These are phyloP conservation scores for Triplophysa dalaica DNA, from an alignment of 2,113 vertebrate genomes.

Conservation along the genomic window DNA sequence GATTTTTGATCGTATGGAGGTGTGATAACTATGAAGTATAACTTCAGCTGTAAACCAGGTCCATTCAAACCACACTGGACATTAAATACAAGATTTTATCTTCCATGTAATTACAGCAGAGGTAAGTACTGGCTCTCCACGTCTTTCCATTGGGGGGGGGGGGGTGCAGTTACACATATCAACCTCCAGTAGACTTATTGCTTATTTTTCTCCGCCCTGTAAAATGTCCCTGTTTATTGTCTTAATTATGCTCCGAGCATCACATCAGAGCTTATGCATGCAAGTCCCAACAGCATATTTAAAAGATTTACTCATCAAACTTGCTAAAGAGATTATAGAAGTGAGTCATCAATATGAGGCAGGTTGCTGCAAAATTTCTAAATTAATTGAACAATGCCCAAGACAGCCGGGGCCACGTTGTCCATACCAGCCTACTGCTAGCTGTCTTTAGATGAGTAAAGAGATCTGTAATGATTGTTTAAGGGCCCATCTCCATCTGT, in stretches of 20 bases:
- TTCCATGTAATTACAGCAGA: background rate
- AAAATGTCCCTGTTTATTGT: slow-evolving; percentile 24
- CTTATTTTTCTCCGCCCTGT: slow-evolving; percentile 17
- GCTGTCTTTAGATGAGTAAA: slow-evolving; percentile 48
- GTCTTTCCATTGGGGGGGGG: background rate
- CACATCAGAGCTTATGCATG: background rate
- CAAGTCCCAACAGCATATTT: slow-evolving; percentile 9
- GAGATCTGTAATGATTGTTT: slow-evolving; percentile 53
- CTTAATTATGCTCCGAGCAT: slow-evolving; percentile 18
- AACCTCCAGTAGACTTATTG: slow-evolving; percentile 8
- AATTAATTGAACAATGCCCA: slow-evolving; percentile 59
- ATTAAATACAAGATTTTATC: background rate
- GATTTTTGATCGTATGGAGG: background rate
- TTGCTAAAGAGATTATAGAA: background rate
- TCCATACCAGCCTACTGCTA: slow-evolving; percentile 48
- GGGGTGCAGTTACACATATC: background rate
- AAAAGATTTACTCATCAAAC: slow-evolving; percentile 18
- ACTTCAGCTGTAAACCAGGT: background rate
- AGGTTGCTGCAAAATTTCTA: slow-evolving; percentile 43
- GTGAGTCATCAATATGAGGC: slow-evolving; percentile 40
- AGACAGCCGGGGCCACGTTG: slow-evolving; percentile 57
- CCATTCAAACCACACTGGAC: background rate
- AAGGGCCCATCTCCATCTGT: slow-evolving; percentile 7
- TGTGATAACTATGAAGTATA: background rate
- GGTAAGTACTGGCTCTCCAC: background rate